Conservation (phyloP, 2,888 invertebrate species). For the Hyalella azteca region DNA sequence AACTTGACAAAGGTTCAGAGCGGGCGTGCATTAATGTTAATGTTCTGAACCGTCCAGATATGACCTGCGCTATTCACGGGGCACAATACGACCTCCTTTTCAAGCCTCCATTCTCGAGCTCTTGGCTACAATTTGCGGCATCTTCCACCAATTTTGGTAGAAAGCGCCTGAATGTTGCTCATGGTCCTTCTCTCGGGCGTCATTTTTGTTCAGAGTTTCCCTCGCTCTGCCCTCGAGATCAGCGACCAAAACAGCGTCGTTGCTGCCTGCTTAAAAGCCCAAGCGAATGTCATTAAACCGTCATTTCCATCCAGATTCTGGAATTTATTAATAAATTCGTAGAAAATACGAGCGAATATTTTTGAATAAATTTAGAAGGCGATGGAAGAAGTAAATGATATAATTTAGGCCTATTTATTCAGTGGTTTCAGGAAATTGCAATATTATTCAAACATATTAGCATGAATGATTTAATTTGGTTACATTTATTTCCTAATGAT, state of each 20-base stretch:
- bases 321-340: too few species aligned
- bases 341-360: too few species aligned
- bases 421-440: too few species aligned
- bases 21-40: slow-evolving; percentile 5
- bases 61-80: background rate
- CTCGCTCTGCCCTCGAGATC: background rate
- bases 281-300: too few species aligned
- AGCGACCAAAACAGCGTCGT: background rate
- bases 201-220: background rate
- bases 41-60: background rate
- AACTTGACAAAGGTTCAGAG: background rate
- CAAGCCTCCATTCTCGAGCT: slow-evolving; percentile 14
- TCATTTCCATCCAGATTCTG: too few species aligned
- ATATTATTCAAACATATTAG: too few species aligned
- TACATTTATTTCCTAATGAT: too few species aligned
- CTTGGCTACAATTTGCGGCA: slow-evolving; percentile 13
- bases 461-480: too few species aligned
- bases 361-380: too few species aligned
- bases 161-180: background rate
- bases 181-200: background rate
- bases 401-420: too few species aligned
- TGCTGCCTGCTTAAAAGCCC: too few species aligned
- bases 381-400: too few species aligned
- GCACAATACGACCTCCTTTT: slow-evolving; percentile 20
- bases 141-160: background rate